phyloP scores from a whole-genome alignment of 30 jellyfish, hydroid and myxozoan species.

The Chironex yamaguchii region DNA sequence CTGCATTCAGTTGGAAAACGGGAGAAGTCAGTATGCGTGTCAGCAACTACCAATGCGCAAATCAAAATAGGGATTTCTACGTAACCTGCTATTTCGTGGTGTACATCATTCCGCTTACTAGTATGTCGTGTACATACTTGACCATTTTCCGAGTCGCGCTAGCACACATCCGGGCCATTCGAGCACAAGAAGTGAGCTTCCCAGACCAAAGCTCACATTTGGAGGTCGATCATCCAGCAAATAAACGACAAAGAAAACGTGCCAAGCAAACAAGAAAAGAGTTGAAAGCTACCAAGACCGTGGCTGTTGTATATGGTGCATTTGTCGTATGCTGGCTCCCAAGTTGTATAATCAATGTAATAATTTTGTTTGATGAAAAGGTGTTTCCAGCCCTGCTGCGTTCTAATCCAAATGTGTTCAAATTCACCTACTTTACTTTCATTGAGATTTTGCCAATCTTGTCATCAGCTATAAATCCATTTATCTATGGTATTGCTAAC shows the following conservation, averaged over 20 bases:
- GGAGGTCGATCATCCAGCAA: not conserved
- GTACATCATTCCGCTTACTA: slow-evolving; percentile 74
- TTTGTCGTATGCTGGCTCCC: slow-evolving; percentile 95
- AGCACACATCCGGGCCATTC: slow-evolving; percentile 81
- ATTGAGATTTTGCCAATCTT: slow-evolving; percentile 78
- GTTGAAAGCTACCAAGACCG: slow-evolving; percentile 90
- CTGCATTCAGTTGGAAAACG: slow-evolving; percentile 76
- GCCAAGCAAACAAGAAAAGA: slow-evolving; percentile 77
- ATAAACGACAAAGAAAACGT: slow-evolving; percentile 33
- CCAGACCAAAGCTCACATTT: slow-evolving; percentile 1
- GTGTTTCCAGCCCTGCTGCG: slow-evolving; percentile 16
- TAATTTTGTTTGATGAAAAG: slow-evolving; percentile 8
- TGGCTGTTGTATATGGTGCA: slow-evolving; percentile 90
- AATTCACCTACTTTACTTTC: slow-evolving; percentile 68
- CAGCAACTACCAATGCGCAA: slow-evolving; percentile 32
- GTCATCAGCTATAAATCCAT: slow-evolving; percentile 82
- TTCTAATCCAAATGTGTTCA: slow-evolving; percentile 30
- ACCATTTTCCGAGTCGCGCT: slow-evolving; percentile 81
- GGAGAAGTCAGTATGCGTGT: not conserved
- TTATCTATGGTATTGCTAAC: slow-evolving; percentile 77
- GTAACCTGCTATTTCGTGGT: slow-evolving; percentile 72
- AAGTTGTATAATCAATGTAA: slow-evolving; percentile 61
- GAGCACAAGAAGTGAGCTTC: slow-evolving; percentile 71
- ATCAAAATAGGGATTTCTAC: slow-evolving; percentile 66
- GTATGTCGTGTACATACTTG: slow-evolving; percentile 72